Evolutionary conservation across 1,140 invertebrate genomes (phyloP).

Genomic region (Amyelois transitella): DNA sequence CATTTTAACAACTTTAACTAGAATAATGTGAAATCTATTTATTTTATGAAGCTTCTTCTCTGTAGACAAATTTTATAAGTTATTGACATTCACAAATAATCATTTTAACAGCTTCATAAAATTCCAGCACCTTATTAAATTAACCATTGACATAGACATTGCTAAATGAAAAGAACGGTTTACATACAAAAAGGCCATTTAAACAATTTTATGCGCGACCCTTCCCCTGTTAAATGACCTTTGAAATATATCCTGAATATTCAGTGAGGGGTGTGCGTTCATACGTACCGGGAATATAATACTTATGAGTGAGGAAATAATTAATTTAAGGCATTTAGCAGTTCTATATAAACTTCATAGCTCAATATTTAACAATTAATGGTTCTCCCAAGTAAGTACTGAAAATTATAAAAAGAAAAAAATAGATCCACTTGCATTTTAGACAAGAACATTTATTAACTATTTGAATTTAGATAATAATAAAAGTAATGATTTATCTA

Average conservation of each 20-base stretch:
- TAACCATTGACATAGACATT: neutral
- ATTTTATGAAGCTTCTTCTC: neutral
- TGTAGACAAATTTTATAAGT: neutral
- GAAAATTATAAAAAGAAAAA: too few relatives aligned
- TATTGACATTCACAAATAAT: neutral
- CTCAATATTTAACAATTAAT: neutral
- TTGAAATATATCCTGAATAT: conserved; percentile 38
- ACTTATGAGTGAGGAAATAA: neutral
- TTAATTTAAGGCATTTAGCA: neutral
- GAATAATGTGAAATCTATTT: too few relatives aligned
- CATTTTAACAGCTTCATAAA: neutral
- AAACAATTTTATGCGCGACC: conserved; percentile 27
- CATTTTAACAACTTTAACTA: too few relatives aligned
- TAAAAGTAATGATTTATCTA: too few relatives aligned
- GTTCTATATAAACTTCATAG: neutral
- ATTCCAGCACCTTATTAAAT: neutral
- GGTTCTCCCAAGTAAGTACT: too few relatives aligned
- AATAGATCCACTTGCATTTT: too few relatives aligned
- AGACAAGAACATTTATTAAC: too few relatives aligned
- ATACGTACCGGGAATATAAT: conserved; percentile 3
- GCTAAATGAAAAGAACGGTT: conserved; percentile 1
- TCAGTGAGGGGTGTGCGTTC: conserved; percentile 13
- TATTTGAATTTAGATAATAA: too few relatives aligned
- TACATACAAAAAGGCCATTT: conserved; percentile 17
- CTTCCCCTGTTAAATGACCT: conserved; percentile 29